Base-by-base conservation (phyloP, 2,888 invertebrate genomes). In the Meloe dianella region DNA sequence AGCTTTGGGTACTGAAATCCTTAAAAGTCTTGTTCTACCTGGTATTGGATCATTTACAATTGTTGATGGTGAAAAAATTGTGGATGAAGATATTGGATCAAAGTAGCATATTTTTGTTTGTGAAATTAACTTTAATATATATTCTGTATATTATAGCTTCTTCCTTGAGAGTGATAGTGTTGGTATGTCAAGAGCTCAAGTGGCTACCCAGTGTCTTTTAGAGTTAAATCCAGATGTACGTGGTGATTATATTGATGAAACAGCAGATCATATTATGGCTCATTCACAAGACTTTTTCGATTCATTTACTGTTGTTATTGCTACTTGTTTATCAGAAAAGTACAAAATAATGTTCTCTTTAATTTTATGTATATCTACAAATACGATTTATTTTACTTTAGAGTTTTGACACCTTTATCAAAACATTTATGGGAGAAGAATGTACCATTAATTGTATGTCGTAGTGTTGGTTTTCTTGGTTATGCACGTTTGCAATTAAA, bases 21-120 rank as follows among this genome's bases (percentile, higher is more conserved):
- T 99, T 30, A 99, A 99, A 83, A 95, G 96, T 29, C 88, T 99
- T 32, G 93, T 99, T 12, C 85, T 99, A 41, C 98, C 99, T 60
- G 98, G 98, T 17, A 91, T 96, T 73, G 95, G 96, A 58, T 91
- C 93, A 24, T 92, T 96, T 75, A 97, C 97, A 0, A 94, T 98
- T 72, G 91, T 97, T 14, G 98, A 98, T 86, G 94, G 94, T 24
- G 90, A 91, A 79, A 90, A 90, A 77, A 91, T 97, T 0, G 91
- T 91, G 8, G 94, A 95, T 74, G 96, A 96, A 82, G 98, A 99
- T 83, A 89, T 96, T 69, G 98, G 97, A 24, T 92, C 92, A 78
- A 99, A 98, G 94, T 94, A 87, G 84, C n/a, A 81, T 76, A 61
- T 57, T 47, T 51, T 12, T 32, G 56, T 64, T 47, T 57, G 27